Evolutionary conservation across 2,888 invertebrate genomes (phyloP).

Genomic region (Clistopyga incitator): DNA sequence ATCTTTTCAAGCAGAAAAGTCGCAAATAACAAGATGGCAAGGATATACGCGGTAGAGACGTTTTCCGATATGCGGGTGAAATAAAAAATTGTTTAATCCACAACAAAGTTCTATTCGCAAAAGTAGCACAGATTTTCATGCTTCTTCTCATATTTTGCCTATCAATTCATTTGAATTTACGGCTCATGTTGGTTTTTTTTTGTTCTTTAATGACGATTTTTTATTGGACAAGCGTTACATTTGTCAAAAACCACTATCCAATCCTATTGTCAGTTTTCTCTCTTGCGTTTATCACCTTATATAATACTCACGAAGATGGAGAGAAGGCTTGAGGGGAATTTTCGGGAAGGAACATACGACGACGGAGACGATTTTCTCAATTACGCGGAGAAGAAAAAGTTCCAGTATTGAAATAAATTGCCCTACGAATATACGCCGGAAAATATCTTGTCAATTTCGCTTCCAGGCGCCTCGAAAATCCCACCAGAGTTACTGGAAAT

Average conservation of each 20-base stretch:
- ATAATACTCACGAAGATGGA: constrained; percentile 21
- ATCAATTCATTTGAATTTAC: constrained; percentile 16
- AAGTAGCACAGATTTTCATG: constrained; percentile 31
- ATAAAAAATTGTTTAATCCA: background rate
- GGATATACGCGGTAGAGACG: background rate
- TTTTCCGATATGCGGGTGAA: background rate
- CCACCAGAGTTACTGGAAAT: background rate
- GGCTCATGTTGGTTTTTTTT: constrained; percentile 18
- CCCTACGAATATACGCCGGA: background rate
- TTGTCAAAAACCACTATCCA: constrained; percentile 51
- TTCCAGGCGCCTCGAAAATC: background rate
- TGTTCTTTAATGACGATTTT: constrained; percentile 35
- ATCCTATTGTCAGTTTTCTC: constrained; percentile 41
- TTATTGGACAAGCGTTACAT: constrained; percentile 57
- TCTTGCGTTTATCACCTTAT: background rate
- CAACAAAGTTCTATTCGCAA: constrained; percentile 8
- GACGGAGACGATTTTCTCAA: background rate
- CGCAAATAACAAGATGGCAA: background rate
- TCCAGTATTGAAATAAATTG: background rate
- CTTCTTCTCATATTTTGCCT: constrained; percentile 27
- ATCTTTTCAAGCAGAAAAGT: background rate
- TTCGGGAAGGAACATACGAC: constrained; percentile 22
- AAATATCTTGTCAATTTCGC: constrained; percentile 13
- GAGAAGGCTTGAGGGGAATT: constrained; percentile 35
- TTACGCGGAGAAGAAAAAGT: constrained; percentile 14